Percentiles rank a stretch among this genome's conserved stretches.
Conservation (phyloP, 2,888 invertebrate genomes). For the Philonicus albiceps region DNA sequence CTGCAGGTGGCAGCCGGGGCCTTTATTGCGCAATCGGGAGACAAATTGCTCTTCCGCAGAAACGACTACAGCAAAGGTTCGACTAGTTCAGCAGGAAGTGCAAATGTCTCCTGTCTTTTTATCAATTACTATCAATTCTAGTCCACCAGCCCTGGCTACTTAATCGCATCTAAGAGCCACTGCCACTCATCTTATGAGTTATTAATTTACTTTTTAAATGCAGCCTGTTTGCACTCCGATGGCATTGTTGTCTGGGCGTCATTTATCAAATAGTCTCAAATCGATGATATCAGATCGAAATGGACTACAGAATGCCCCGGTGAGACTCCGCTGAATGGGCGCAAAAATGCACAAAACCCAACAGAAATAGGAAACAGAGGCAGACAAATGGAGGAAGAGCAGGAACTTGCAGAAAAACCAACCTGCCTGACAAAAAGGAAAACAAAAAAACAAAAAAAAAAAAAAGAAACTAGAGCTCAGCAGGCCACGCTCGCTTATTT, state of each 20-base stretch:
- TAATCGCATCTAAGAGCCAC: not conserved
- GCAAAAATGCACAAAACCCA: conserved; percentile 27
- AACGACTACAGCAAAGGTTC: not conserved
- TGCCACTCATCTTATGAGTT: not conserved
- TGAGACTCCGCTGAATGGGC: not conserved
- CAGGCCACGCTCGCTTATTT: conserved; percentile 51
- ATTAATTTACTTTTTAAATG: conserved; percentile 35
- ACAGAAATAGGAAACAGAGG: conserved; percentile 31
- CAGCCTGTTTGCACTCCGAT: not conserved
- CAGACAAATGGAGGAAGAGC: conserved; percentile 34
- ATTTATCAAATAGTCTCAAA: conserved; percentile 42
- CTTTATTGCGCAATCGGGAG: not conserved
- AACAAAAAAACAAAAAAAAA: too few species aligned
- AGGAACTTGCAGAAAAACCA: conserved; percentile 4
- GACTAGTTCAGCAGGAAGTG: not conserved
- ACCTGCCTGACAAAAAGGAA: not conserved
- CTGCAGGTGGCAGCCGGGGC: not conserved
- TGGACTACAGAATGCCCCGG: not conserved
- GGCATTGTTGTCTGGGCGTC: conserved; percentile 40
- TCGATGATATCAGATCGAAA: conserved; percentile 42
- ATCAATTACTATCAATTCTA: not conserved
- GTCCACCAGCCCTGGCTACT: not conserved
- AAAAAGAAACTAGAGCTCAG: conserved; percentile 51
- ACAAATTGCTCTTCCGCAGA: not conserved
- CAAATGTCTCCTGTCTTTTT: not conserved